Conservation (phyloP, 2,797 vertebrate genomes). For the Esox lucius region DNA sequence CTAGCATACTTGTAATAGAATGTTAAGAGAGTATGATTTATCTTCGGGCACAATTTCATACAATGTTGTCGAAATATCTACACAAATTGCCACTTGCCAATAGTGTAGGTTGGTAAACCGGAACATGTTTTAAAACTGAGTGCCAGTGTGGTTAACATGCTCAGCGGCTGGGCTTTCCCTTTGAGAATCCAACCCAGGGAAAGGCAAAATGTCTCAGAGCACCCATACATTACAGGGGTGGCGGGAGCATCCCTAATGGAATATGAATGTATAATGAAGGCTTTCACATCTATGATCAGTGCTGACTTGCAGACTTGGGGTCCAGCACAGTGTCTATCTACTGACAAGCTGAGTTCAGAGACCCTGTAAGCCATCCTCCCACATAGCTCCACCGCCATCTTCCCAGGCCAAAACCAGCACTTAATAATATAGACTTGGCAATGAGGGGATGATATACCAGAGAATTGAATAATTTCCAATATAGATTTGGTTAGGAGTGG, state of each 20-base stretch:
- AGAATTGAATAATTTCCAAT: background rate
- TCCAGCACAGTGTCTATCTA: background rate
- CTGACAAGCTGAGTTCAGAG: constrained; percentile 9
- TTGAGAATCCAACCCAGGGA: background rate
- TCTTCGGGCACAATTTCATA: background rate
- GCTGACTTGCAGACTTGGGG: constrained; percentile 12
- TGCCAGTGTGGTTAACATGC: background rate
- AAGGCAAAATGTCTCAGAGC: constrained; percentile 9
- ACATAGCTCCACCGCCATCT: background rate
- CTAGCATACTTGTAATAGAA: no score
- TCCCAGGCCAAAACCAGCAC: background rate
- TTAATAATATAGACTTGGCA: background rate
- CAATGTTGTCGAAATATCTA: background rate
- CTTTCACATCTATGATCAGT: constrained; percentile 1
- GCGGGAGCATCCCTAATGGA: background rate
- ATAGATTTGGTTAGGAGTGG: background rate
- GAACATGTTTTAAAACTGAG: background rate
- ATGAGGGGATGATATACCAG: background rate
- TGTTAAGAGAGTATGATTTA: no score
- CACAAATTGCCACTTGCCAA: background rate
- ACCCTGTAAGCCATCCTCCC: background rate
- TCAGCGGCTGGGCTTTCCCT: background rate
- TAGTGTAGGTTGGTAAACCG: background rate
- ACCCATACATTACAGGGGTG: background rate
- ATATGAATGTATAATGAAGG: background rate